phyloP scores from a whole-genome alignment of 2,888 invertebrate species.

The Melikaiella ostensackeni region DNA sequence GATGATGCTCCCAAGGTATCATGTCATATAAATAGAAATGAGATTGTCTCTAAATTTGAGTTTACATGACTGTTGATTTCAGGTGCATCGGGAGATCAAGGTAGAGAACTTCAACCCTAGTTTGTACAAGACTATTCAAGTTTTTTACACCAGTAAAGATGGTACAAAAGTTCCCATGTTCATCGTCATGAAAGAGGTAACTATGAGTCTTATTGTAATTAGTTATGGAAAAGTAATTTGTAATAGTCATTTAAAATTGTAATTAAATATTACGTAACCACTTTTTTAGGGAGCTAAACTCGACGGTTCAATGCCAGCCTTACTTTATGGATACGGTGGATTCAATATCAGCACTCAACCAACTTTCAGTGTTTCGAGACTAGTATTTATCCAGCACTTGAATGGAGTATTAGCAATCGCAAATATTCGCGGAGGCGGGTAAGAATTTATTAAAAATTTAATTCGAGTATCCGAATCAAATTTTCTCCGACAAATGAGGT shows the following conservation, averaged over 20 bases:
- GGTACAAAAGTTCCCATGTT: conserved; percentile 98
- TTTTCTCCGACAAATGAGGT: not conserved
- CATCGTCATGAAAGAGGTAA: conserved; percentile 88
- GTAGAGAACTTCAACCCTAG: conserved; percentile 89
- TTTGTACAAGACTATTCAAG: conserved; percentile 90
- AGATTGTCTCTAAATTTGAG: conserved; percentile 29
- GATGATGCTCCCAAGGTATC: conserved; percentile 76
- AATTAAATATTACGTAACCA: conserved; percentile 24
- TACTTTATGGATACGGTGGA: conserved; percentile 98
- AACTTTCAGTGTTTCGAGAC: conserved; percentile 90
- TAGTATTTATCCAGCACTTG: conserved; percentile 94
- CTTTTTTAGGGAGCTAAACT: conserved; percentile 80
- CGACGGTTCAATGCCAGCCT: conserved; percentile 88
- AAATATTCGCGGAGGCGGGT: conserved; percentile 98
- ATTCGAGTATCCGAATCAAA: conserved; percentile 36
- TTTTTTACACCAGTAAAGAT: conserved; percentile 96
- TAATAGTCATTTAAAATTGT: not conserved
- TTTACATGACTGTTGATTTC: conserved; percentile 52
- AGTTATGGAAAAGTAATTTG: not conserved
- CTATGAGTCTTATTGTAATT: conserved; percentile 44
- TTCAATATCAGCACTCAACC: conserved; percentile 96
- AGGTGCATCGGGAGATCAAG: conserved; percentile 91
- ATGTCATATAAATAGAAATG: conserved; percentile 14
- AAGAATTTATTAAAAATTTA: conserved; percentile 48
- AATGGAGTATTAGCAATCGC: conserved; percentile 94